These are phyloP conservation scores for Agrenia bidenticulata DNA, from an alignment of 2,888 invertebrate genomes.

Conservation along the genomic window DNA sequence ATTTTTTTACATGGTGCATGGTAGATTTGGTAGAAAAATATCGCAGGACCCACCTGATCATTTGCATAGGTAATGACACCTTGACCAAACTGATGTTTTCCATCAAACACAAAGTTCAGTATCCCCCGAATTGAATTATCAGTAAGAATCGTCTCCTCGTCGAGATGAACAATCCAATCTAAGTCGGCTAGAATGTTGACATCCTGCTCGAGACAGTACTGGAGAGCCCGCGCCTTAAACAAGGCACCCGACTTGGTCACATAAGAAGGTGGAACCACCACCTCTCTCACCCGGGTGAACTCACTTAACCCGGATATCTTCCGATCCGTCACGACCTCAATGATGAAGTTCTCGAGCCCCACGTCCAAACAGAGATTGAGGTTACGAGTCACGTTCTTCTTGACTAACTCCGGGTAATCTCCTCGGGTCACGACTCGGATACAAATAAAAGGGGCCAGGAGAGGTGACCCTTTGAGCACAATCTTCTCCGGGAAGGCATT, in stretches of 20 bases:
- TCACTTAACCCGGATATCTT: conserved; percentile 64
- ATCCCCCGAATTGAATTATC: conserved; percentile 87
- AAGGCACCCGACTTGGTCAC: conserved; percentile 87
- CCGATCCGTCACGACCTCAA: conserved; percentile 95
- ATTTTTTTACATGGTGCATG: background rate
- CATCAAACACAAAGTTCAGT: conserved; percentile 90
- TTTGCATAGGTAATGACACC: conserved; percentile 95
- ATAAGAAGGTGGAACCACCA: conserved; percentile 84
- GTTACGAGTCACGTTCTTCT: conserved; percentile 80
- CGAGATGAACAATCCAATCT: conserved; percentile 96
- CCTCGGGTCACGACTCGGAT: conserved; percentile 92
- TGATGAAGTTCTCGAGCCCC: conserved; percentile 90
- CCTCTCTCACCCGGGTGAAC: conserved; percentile 78
- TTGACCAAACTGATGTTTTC: conserved; percentile 93
- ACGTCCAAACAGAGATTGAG: conserved; percentile 83
- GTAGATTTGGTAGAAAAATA: too few relatives aligned
- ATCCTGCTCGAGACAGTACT: conserved; percentile 89
- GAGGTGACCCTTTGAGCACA: conserved; percentile 80
- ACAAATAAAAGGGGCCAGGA: conserved; percentile 90
- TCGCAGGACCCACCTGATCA: conserved; percentile 67
- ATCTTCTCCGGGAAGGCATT: conserved; percentile 95
- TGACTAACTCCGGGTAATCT: conserved; percentile 87
- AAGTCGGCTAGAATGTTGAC: conserved; percentile 80
- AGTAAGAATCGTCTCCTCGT: conserved; percentile 92
- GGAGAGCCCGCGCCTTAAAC: conserved; percentile 91